A percentile compares a stretch with the other conserved stretches of the same genome.
These are phyloP conservation scores for Tillus elongatus DNA, from an alignment of 2,888 invertebrate species.

Conservation along the genomic window DNA sequence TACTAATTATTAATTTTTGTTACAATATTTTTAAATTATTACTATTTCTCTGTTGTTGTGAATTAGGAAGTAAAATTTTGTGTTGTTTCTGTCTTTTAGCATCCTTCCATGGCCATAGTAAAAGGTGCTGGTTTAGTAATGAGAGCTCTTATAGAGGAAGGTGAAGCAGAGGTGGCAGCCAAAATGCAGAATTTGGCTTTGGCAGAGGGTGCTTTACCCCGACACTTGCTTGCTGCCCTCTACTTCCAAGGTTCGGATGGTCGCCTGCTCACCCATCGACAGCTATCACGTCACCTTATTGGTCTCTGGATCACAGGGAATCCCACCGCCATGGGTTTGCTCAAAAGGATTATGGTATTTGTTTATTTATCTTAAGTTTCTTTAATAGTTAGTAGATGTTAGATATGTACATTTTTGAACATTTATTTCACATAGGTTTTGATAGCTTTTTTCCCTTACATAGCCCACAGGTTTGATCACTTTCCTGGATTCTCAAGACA, in stretches of 20 bases:
- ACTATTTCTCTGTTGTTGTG: background rate
- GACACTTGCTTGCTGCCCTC: conserved; percentile 84
- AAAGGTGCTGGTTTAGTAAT: conserved; percentile 97
- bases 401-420: no score
- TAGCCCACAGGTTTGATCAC: conserved; percentile 87
- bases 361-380: conserved; percentile 14
- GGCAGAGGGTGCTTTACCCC: conserved; percentile 90
- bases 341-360: conserved; percentile 78
- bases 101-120: conserved; percentile 95
- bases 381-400: no score
- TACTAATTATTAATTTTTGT: no score
- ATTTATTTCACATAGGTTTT: conserved; percentile 5
- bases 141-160: conserved; percentile 96
- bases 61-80: no score
- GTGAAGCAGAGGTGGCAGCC: conserved; percentile 80
- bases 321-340: conserved; percentile 77
- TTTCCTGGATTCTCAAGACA: conserved; percentile 80
- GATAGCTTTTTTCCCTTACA: conserved; percentile 19
- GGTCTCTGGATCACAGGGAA: conserved; percentile 95
- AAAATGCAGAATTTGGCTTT: conserved; percentile 94
- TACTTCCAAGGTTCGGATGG: conserved; percentile 77
- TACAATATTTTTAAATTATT: no score
- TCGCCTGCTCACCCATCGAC: conserved; percentile 74
- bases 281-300: conserved; percentile 87
- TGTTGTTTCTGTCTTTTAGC: conserved; percentile 50